phyloP scores from a whole-genome alignment of 2,113 vertebrate genomes.

The Mohoua ochrocephala region DNA sequence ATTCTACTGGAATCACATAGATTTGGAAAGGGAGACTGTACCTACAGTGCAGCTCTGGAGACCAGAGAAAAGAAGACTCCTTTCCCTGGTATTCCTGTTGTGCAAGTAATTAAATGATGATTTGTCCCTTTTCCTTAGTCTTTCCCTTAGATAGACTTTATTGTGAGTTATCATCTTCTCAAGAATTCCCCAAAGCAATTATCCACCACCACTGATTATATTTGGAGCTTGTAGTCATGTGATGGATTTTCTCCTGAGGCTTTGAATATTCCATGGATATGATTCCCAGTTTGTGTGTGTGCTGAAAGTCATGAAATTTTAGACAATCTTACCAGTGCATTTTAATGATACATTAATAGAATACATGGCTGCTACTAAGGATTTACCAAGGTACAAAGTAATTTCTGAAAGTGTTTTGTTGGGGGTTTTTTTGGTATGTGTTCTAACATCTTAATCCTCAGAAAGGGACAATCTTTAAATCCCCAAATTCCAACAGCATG shows the following conservation, averaged over 20 bases:
- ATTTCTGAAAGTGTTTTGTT: neutral
- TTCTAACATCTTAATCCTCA: neutral
- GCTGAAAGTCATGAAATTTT: neutral
- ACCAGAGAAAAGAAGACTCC: neutral
- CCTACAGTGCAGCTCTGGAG: neutral
- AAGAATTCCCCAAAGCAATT: neutral
- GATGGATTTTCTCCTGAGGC: neutral
- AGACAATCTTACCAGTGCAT: neutral
- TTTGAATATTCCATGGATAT: neutral
- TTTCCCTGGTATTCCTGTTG: neutral
- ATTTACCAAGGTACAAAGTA: neutral
- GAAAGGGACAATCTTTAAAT: neutral
- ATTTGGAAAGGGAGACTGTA: neutral
- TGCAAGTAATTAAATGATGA: neutral
- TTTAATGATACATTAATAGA: neutral
- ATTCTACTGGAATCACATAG: neutral
- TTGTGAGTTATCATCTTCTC: neutral
- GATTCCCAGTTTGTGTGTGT: neutral
- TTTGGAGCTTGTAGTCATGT: neutral
- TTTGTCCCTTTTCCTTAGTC: neutral
- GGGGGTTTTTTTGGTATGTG: accelerated
- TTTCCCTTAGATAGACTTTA: neutral
- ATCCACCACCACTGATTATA: neutral
- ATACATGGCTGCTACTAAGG: neutral
- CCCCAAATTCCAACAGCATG: neutral